Percentiles rank a stretch among this genome's conserved stretches.
Evolutionary conservation across 1,140 invertebrate genomes (phyloP).

Genomic region (Fopius arisanus): DNA sequence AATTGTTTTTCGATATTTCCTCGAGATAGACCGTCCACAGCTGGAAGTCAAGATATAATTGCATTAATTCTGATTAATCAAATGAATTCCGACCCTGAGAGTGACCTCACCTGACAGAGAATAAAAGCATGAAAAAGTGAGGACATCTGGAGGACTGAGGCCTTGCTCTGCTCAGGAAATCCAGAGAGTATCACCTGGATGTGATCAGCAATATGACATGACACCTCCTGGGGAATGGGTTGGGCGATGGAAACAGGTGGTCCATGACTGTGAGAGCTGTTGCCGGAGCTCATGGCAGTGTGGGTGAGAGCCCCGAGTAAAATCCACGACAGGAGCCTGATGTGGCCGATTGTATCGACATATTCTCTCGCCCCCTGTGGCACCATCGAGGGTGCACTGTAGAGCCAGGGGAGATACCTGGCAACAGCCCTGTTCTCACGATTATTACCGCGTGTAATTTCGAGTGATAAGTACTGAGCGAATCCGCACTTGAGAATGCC

Average conservation of each 20-base stretch:
- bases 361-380: constrained; percentile 96
- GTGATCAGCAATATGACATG: constrained; percentile 95
- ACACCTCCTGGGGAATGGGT: constrained; percentile 94
- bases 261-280: constrained; percentile 50
- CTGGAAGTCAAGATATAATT: constrained; percentile 55
- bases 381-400: constrained; percentile 81
- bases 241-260: constrained; percentile 69
- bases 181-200: constrained; percentile 94
- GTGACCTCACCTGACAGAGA: constrained; percentile 73
- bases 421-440: constrained; percentile 85
- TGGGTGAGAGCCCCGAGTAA: constrained; percentile 92
- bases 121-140: constrained; percentile 85
- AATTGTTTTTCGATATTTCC: constrained; percentile 76
- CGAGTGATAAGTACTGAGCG: constrained; percentile 92
- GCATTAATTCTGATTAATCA: not conserved
- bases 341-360: constrained; percentile 93
- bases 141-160: constrained; percentile 91
- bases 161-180: constrained; percentile 95
- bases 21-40: constrained; percentile 99
- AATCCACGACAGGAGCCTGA: constrained; percentile 94
- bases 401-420: constrained; percentile 92
- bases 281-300: constrained; percentile 71
- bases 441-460: constrained; percentile 87
- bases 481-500: constrained; percentile 94
- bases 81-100: not conserved